Evolutionary conservation across 2,113 vertebrate genomes (phyloP), one percentile per base, ranked within the genome.

Genomic region (Gymnogyps californianus): DNA sequence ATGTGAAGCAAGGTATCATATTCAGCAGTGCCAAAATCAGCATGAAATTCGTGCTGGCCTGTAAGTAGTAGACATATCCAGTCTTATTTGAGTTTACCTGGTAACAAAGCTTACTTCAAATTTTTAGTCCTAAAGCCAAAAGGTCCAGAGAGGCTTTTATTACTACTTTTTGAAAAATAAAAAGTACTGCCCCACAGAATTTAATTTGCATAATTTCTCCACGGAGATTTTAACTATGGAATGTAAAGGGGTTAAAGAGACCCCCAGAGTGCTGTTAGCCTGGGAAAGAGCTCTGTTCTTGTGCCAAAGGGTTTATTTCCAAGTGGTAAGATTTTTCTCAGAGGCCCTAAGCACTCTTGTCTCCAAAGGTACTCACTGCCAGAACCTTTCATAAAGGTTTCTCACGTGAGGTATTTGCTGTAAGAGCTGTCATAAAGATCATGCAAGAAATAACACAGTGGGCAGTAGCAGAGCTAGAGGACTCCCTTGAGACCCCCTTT

Each of bases 371-470:
- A 51, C 18, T 76, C 74, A 21, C 34, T 82, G 70, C 52, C 81
- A 96, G 69, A 94, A 91, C 40, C 40, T 89, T 96, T 87, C 57
- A 65, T 82, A 89, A 91, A 79, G 81, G 52, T 94, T 89, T 89
- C 89, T 94, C 65, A n/a, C 62, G 62, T 95, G 92, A 87, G 19
- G 3, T 78, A 34, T 95, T 95, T 95, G n/a, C 76, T 79, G 11
- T 38, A 92, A 84, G 31, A 74, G 1, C 40, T 79, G 25, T 82
- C 77, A 81, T 81, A 87, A 95, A 96, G 65, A 67, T 67, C 29
- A 40, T 42, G 25, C 1, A 6, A 93, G 76, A 90, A 94, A 70
- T 42, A 93, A 70, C 52, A 78, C 18, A 75, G 47, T 38, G 58
- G 47, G 28, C 54, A 87, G 38, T 13, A 57, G 59, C 36, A 92